Evolutionary conservation across 2,113 vertebrate genomes (phyloP).

Genomic region (Daphoenositta chrysoptera): DNA sequence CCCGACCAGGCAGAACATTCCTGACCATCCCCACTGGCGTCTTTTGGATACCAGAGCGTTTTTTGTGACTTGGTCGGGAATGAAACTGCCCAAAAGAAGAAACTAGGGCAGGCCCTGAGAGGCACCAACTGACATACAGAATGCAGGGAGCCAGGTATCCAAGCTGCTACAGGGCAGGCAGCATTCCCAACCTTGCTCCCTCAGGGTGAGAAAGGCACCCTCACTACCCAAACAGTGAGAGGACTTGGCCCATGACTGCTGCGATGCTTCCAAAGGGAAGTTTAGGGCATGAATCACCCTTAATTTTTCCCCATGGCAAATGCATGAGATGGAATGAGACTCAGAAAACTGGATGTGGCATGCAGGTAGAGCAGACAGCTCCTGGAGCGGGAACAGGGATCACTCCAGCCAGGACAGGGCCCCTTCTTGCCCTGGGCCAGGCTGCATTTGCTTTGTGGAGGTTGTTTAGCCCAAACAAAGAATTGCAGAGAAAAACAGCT

Average conservation of each 20-base stretch:
- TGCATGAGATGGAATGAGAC: neutral
- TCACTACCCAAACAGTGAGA: neutral
- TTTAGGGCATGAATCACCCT: neutral
- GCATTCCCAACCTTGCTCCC: neutral
- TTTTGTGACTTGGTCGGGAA: neutral
- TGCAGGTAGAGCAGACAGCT: neutral
- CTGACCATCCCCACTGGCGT: neutral
- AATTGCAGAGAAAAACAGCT: neutral
- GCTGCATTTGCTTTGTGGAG: neutral
- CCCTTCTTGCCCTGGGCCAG: neutral
- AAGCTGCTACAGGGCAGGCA: neutral
- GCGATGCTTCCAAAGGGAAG: fast-evolving
- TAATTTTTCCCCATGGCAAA: neutral
- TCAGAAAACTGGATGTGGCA: neutral
- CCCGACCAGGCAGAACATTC: neutral
- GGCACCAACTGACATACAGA: neutral
- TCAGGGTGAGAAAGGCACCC: neutral
- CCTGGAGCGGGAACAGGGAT: fast-evolving
- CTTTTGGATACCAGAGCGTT: neutral
- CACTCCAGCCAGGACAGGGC: neutral
- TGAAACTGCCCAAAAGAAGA: neutral
- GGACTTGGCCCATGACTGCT: neutral
- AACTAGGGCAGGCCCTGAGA: neutral
- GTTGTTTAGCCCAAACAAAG: neutral
- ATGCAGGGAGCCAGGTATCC: neutral